These are phyloP conservation scores for Sminthurides bifidus DNA, from an alignment of 1,140 invertebrate genomes.

Conservation along the genomic window DNA sequence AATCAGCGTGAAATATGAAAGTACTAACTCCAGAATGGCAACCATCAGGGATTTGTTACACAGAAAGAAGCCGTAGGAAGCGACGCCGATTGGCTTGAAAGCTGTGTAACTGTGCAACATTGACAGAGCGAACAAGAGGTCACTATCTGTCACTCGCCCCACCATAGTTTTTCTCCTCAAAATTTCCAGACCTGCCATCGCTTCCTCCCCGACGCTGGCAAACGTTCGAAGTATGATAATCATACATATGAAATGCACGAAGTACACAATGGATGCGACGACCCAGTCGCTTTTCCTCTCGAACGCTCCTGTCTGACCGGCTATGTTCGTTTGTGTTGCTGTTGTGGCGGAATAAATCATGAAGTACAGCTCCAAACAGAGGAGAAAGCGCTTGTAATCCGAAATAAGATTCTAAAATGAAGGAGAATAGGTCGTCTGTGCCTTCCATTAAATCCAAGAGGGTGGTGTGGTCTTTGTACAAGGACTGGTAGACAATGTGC, in stretches of 20 bases:
- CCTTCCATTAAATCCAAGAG: slow-evolving; percentile 28
- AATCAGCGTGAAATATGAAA: slow-evolving; percentile 27
- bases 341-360: slow-evolving; percentile 10
- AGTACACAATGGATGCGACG: slow-evolving; percentile 5
- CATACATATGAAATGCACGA: not conserved
- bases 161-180: slow-evolving; percentile 22
- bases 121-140: slow-evolving; percentile 24
- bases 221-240: not conserved
- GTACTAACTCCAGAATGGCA: slow-evolving; percentile 11
- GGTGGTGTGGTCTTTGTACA: slow-evolving; percentile 14
- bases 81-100: slow-evolving; percentile 7
- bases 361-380: slow-evolving; percentile 20
- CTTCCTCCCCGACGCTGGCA: slow-evolving; percentile 23
- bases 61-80: slow-evolving; percentile 18
- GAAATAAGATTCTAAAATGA: not conserved
- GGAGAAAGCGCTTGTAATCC: not conserved
- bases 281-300: slow-evolving; percentile 10
- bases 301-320: not conserved
- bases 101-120: slow-evolving; percentile 25
- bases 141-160: slow-evolving; percentile 20
- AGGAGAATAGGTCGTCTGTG: slow-evolving; percentile 17
- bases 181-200: slow-evolving; percentile 24
- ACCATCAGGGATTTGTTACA: slow-evolving; percentile 21
- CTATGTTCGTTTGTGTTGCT: too few species aligned
- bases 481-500: not conserved